Evolutionary conservation across 2,113 vertebrate species (phyloP), one percentile per base, ranked within the genome.

Genomic region (Lethenteron camtschaticum): DNA sequence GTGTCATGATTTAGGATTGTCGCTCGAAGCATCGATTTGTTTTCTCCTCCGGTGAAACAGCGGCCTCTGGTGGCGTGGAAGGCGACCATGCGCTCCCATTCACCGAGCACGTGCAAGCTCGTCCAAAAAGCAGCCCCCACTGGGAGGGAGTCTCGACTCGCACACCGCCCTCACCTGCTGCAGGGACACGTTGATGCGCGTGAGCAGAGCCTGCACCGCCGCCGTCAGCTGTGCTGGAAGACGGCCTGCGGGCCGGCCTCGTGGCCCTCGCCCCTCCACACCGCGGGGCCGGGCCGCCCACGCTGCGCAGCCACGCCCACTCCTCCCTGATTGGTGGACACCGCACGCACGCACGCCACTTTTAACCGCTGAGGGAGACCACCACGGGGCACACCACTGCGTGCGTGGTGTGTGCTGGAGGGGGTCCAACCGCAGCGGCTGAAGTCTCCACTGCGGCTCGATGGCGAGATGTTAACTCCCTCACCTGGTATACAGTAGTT

Each of bases 301-400:
- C 81, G 57, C 75, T 86, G 83, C 89, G 89, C 81, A 97, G 82
- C 90, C 89, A 90, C 78, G 91, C 90, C 92, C 92, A 97, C 78
- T 97, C 91, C 76, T 95, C 88, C 82, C 92, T 96, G 81, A 79
- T 70, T 24, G 81, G 73, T 75, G 78, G 76, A 74, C 69, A 63
- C 74, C 77, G 75, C 75, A 77, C 81, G 75, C 76, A 77, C 76
- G 76, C 74, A 77, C 77, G 78, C 80, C 79, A 77, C 76, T 76
- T 73, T 12, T 58, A 71, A 74, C 68, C 71, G 77, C 77, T 77
- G 71, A 79, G 76, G 75, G 75, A 72, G 72, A 78, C 78, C 70
- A 7, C 41, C 41, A 41, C 41, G 41, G 41, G 5, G 41, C 6
- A 41, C 41, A 41, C 41, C 41, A 41, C 41, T 41, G 41, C 41